Percentiles rank a stretch among this genome's conserved stretches.
These are phyloP conservation scores for Heliothis virescens DNA, from an alignment of 1,140 invertebrate species.

Conservation along the genomic window DNA sequence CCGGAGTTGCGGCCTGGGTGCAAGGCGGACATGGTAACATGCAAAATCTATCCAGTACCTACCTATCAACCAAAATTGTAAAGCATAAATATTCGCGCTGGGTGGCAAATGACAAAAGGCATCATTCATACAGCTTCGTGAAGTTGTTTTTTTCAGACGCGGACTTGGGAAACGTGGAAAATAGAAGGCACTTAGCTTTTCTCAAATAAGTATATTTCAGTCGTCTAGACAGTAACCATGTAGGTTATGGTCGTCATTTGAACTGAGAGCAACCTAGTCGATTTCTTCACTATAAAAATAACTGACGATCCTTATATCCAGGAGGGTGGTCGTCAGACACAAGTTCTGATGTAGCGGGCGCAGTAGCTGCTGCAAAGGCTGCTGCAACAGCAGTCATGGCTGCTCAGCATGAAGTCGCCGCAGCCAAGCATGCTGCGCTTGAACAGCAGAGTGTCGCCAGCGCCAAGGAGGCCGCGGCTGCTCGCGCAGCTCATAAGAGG, in stretches of 20 bases:
- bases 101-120: no score
- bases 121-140: no score
- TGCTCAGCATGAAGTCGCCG: slow-evolving; percentile 77
- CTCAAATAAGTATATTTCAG: no score
- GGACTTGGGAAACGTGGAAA: no score
- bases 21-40: slow-evolving; percentile 42
- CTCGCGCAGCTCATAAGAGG: slow-evolving; percentile 80
- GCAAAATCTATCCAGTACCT: no score
- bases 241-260: no score
- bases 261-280: no score
- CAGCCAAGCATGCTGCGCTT: slow-evolving; percentile 74
- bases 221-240: no score
- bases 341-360: slow-evolving; percentile 78
- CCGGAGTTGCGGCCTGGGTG: slow-evolving; percentile 36
- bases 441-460: slow-evolving; percentile 78
- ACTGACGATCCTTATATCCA: not conserved
- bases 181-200: not conserved
- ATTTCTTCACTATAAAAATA: no score
- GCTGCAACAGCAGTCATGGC: slow-evolving; percentile 78
- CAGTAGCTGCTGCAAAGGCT: slow-evolving; percentile 78
- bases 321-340: slow-evolving; percentile 61
- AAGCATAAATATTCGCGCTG: no score
- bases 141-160: no score
- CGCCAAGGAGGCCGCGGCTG: slow-evolving; percentile 77
- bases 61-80: no score